Evolutionary conservation across 2,113 vertebrate genomes (phyloP).

Genomic region (Cyanoramphus novaezelandiae): DNA sequence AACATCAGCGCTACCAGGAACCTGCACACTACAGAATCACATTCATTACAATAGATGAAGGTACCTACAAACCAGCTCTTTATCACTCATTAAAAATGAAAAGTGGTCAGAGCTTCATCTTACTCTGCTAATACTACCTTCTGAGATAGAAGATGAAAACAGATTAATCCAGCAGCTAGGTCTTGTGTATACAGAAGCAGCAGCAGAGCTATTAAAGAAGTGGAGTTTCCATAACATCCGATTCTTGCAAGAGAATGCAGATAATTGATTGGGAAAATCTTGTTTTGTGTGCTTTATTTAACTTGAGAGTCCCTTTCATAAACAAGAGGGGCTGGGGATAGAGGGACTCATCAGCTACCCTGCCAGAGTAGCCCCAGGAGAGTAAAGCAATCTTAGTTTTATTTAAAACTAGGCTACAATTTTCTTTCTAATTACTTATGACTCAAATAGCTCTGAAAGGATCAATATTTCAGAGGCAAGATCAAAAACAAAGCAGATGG

Average conservation of each 20-base stretch:
- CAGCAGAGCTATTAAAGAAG: not conserved
- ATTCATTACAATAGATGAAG: not conserved
- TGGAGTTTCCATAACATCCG: not conserved
- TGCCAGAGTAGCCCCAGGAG: not conserved
- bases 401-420: not conserved
- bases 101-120: not conserved
- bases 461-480: constrained; percentile 37
- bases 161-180: not conserved
- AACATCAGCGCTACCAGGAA: not conserved
- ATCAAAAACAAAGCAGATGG: not conserved
- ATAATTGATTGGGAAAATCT: not conserved
- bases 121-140: not conserved
- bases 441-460: not conserved
- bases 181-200: not conserved
- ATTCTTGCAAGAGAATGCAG: not conserved
- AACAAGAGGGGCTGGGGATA: not conserved
- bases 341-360: not conserved
- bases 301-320: not conserved
- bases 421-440: constrained; percentile 9
- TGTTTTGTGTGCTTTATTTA: not conserved
- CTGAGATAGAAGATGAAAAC: not conserved
- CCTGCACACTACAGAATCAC: fast-evolving
- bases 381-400: not conserved
- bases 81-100: not conserved
- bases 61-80: not conserved